Evolutionary conservation across 2,113 vertebrate species (phyloP), one percentile per base, ranked within the genome.

Genomic region (Campylorhamphus procurvoides): DNA sequence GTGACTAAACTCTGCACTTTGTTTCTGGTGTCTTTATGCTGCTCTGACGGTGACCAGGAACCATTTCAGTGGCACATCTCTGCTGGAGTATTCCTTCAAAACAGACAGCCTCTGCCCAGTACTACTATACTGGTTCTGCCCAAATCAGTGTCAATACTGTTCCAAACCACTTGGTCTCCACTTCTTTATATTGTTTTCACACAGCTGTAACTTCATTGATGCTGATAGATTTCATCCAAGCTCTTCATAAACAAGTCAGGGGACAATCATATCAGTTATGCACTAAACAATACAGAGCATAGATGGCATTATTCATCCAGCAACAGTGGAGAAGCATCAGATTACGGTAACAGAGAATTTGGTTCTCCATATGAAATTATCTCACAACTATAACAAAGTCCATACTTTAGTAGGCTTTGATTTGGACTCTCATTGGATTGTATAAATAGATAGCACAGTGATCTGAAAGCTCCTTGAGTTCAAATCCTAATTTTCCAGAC

Each of bases 401-500:
- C 35, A 37, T 49, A 52, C 44, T 78, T 78, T 52, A 94, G n/a
- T 17, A 79, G 13, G 35, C 15, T 94, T 91, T 93, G 72, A 73
- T 62, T 73, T 71, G 31, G 69, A 67, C 40, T 63, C 44, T 35
- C 28, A 52, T 10, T 84, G 56, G 31, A 91, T 18, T 4, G 0
- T 19, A 63, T 18, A 79, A 84, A 84, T 29, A n/a, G 52, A 71
- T 18, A 79, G 46, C 50, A 39, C n/a, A 62, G 31, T 64, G 87
- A 47, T 68, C 73, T 91, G 24, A 58, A 49, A 7, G 42, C 49
- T 78, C 25, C 44, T 89, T 78, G 74, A 78, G 42, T 31, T 84
- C 52, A 96, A 89, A 92, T 78, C 13, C 77, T 64, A 37, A 84
- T 79, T 91, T 93, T 87, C 46, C 40, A 89, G 66, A 68, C 18